Evolutionary conservation across 2,797 vertebrate genomes (phyloP).

Genomic region (Lagorchestes hirsutus): DNA sequence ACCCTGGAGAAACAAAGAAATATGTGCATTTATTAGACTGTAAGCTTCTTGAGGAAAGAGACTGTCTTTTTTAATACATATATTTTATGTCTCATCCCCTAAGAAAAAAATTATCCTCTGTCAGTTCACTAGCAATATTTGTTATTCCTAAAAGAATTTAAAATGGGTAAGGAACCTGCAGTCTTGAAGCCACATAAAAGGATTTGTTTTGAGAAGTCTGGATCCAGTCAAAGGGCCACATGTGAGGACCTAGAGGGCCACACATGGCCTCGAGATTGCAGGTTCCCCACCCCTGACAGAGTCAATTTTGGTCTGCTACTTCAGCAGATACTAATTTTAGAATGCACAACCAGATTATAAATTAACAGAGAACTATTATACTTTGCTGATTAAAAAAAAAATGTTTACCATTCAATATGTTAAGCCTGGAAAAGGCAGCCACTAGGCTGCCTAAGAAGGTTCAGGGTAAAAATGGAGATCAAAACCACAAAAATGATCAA

Average conservation of each 20-base stretch:
- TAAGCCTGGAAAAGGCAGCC: neutral
- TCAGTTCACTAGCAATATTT: neutral
- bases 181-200: too few species aligned
- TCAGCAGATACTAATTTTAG: neutral
- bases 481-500: neutral
- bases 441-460: neutral
- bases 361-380: neutral
- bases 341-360: neutral
- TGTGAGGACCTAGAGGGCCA: too few species aligned
- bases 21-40: neutral
- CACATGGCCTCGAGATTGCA: too few species aligned
- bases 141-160: neutral
- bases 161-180: too few species aligned
- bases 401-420: neutral
- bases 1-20: constrained; percentile 87
- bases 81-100: neutral
- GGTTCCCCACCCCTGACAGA: too few species aligned
- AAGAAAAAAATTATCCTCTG: neutral
- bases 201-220: too few species aligned
- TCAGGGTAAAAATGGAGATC: neutral
- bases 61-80: neutral
- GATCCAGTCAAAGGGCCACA: too few species aligned
- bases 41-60: neutral
- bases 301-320: neutral
- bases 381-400: neutral